phyloP scores from a whole-genome alignment of 1,140 invertebrate genomes.

The Ostrea denselamellosa region DNA sequence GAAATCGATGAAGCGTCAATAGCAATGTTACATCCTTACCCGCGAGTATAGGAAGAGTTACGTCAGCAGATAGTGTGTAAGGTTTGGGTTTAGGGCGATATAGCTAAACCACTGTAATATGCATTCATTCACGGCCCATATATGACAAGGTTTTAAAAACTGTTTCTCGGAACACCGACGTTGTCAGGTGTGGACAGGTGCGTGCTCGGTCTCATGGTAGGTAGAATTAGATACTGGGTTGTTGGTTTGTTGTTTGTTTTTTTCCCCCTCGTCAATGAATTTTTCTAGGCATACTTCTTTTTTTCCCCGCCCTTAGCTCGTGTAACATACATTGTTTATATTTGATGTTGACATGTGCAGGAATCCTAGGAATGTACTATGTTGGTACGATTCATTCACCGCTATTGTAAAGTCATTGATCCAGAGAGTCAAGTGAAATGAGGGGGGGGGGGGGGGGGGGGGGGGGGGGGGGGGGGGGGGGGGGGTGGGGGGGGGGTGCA shows the following conservation, averaged over 20 bases:
- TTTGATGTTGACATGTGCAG: not conserved
- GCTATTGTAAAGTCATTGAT: too few relatives aligned
- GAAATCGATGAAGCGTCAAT: not conserved
- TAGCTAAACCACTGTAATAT: not conserved
- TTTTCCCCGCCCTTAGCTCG: not conserved
- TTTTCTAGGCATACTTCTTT: too few relatives aligned
- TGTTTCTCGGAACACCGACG: not conserved
- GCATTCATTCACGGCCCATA: not conserved
- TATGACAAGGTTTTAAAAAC: not conserved
- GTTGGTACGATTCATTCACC: not conserved
- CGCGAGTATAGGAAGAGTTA: not conserved
- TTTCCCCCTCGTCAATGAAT: not conserved
- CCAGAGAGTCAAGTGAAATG: too few relatives aligned
- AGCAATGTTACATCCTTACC: not conserved
- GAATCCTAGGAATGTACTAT: not conserved
- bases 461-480: too few relatives aligned
- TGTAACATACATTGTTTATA: not conserved
- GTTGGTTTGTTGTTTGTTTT: too few relatives aligned
- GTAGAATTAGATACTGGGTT: not conserved
- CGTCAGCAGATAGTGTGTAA: not conserved
- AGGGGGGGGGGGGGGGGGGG: too few relatives aligned
- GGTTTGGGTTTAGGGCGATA: not conserved
- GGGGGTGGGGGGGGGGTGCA: too few relatives aligned
- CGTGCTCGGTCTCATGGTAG: not conserved
- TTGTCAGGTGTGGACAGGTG: conserved; percentile 9